Percentiles rank a stretch among this genome's conserved stretches.
phyloP scores from a whole-genome alignment of 30 jellyfish, hydroid and myxozoan species.

The Aurelia sp. region DNA sequence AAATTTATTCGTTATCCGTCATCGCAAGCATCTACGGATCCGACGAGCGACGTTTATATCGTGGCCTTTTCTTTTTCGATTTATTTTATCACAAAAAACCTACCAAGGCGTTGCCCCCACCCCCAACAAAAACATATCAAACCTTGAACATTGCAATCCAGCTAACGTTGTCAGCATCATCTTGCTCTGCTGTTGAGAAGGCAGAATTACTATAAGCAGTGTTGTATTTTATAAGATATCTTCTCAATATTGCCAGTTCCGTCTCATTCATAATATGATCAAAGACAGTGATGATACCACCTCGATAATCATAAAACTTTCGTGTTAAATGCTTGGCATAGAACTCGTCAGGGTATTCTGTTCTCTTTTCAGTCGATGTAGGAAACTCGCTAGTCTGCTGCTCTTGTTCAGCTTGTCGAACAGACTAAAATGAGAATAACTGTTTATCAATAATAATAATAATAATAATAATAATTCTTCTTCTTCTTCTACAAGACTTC shows the following conservation, averaged over 20 bases:
- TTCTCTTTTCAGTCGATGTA: slow-evolving; percentile 3
- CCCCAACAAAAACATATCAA: no score
- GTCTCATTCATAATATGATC: slow-evolving; percentile 42
- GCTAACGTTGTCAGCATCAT: slow-evolving; percentile 58
- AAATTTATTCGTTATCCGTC: no score
- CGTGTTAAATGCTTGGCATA: slow-evolving; percentile 45
- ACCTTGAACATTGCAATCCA: slow-evolving; percentile 60
- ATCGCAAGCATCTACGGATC: no score
- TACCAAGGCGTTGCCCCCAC: no score
- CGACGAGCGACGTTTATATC: no score
- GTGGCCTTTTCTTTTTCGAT: no score
- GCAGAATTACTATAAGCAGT: slow-evolving; percentile 25
- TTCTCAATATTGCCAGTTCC: slow-evolving; percentile 10
- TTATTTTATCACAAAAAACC: no score
- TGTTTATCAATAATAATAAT: background rate
- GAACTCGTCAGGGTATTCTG: slow-evolving; percentile 17
- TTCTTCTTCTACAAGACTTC: no score
- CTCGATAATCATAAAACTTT: slow-evolving; percentile 19
- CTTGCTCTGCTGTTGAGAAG: slow-evolving; percentile 5
- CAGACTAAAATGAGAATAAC: background rate
- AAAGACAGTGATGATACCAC: slow-evolving; percentile 32
- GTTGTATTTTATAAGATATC: slow-evolving; percentile 15
- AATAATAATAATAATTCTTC: no score
- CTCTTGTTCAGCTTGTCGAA: slow-evolving; percentile 11
- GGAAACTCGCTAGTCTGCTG: slow-evolving; percentile 16